Evolutionary conservation across 2,888 invertebrate species (phyloP).

Genomic region (Harmothoe impar): DNA sequence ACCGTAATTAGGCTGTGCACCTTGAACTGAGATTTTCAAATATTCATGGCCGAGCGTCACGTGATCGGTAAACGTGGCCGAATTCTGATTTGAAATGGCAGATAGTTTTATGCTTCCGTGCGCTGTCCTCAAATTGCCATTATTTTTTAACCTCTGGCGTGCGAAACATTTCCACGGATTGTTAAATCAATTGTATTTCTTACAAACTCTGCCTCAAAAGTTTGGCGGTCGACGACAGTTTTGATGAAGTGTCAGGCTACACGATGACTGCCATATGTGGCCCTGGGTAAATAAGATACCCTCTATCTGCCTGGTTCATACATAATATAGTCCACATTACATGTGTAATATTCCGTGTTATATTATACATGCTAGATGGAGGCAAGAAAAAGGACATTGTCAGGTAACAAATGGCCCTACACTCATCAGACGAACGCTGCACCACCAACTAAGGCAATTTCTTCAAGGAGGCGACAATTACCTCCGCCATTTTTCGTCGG

Average conservation of each 20-base stretch:
- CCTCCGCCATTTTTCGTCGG: slow-evolving; percentile 54
- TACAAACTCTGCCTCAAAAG: slow-evolving; percentile 15
- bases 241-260: slow-evolving; percentile 23
- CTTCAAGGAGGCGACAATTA: slow-evolving; percentile 57
- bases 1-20: slow-evolving; percentile 53
- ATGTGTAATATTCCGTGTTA: neutral
- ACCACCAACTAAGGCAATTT: slow-evolving; percentile 58
- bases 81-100: slow-evolving; percentile 57
- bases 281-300: neutral
- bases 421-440: slow-evolving; percentile 26
- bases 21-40: slow-evolving; percentile 56
- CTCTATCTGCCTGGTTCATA: neutral
- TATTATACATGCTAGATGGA: slow-evolving; percentile 32
- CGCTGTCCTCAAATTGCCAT: slow-evolving; percentile 34
- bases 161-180: slow-evolving; percentile 28
- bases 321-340: neutral
- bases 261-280: neutral
- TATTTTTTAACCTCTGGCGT: neutral
- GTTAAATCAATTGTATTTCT: slow-evolving; percentile 42
- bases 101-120: slow-evolving; percentile 47
- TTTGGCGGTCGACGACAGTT: neutral
- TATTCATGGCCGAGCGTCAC: slow-evolving; percentile 48
- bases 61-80: slow-evolving; percentile 32
- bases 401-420: slow-evolving; percentile 15
- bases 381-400: slow-evolving; percentile 20